phyloP scores from a whole-genome alignment of 1,140 invertebrate genomes.

The Hycleus cichorii region DNA sequence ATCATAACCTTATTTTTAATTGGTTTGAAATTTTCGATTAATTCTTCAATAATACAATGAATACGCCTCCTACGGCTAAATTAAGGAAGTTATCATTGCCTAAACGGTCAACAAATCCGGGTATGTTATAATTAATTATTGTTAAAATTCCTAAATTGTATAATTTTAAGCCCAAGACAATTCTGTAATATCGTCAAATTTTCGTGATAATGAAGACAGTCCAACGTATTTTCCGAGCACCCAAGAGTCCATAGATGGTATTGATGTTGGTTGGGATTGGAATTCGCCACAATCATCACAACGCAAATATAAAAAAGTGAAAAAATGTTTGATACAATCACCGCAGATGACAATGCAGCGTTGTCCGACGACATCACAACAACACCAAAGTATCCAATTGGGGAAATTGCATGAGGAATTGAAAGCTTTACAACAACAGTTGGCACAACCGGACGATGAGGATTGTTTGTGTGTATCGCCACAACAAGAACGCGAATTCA shows the following conservation, averaged over 20 bases:
- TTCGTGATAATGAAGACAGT: background rate
- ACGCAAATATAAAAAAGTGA: conserved; percentile 23
- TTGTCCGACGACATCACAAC: conserved; percentile 9
- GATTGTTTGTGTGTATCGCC: conserved; percentile 26
- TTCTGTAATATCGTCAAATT: too few species aligned
- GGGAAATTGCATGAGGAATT: conserved; percentile 34
- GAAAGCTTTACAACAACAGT: conserved; percentile 29
- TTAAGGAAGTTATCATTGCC: too few species aligned
- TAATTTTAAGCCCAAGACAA: too few species aligned
- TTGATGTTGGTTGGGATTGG: conserved; percentile 39
- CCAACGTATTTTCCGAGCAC: conserved; percentile 21
- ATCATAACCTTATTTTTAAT: too few species aligned
- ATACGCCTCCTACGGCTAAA: too few species aligned
- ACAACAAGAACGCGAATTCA: conserved; percentile 25
- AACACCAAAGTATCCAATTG: conserved; percentile 29
- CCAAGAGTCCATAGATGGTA: conserved; percentile 32
- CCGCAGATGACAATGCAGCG: conserved; percentile 29
- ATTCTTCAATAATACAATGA: too few species aligned
- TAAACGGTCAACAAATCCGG: too few species aligned
- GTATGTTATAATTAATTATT: too few species aligned
- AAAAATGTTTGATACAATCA: conserved; percentile 19
- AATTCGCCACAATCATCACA: conserved; percentile 33
- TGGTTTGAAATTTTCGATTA: too few species aligned
- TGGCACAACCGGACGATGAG: conserved; percentile 29
- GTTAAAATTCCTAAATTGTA: too few species aligned